Conservation (phyloP, 2,888 invertebrate genomes). For the Auanema freiburgensis region DNA sequence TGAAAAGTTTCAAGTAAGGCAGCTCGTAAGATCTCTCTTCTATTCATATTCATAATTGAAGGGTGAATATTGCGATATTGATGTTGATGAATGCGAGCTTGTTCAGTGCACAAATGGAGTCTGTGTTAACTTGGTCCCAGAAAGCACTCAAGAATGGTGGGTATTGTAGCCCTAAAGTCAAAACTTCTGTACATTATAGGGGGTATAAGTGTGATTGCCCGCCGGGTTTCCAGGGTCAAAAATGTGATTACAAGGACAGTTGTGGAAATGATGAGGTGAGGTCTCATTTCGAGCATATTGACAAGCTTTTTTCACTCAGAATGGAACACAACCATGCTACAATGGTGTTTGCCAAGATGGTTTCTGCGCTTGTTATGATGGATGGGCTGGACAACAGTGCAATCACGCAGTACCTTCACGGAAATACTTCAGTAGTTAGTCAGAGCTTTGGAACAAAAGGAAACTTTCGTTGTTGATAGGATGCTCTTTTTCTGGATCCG, state of each 20-base stretch:
- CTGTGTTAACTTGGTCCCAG: background rate
- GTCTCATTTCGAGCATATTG: too few relatives aligned
- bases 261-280: background rate
- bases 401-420: background rate
- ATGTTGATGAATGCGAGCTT: background rate
- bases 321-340: background rate
- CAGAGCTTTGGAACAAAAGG: background rate
- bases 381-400: slow-evolving; percentile 1
- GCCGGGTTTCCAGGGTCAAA: background rate
- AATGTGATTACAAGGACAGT: background rate
- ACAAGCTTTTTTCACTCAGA: too few relatives aligned
- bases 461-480: background rate
- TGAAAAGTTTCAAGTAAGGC: too few relatives aligned
- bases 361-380: background rate
- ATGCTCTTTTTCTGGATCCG: background rate
- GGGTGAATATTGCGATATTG: background rate
- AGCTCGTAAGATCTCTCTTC: too few relatives aligned
- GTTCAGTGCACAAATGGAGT: background rate
- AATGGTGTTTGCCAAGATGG: slow-evolving; percentile 1
- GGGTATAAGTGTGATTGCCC: slow-evolving; percentile 2
- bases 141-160: background rate
- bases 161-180: background rate
- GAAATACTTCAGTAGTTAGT: background rate
- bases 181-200: background rate
- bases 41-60: too few relatives aligned